Conservation (phyloP, 1,140 invertebrate species). For the Stratiolaelaps scimitus region DNA sequence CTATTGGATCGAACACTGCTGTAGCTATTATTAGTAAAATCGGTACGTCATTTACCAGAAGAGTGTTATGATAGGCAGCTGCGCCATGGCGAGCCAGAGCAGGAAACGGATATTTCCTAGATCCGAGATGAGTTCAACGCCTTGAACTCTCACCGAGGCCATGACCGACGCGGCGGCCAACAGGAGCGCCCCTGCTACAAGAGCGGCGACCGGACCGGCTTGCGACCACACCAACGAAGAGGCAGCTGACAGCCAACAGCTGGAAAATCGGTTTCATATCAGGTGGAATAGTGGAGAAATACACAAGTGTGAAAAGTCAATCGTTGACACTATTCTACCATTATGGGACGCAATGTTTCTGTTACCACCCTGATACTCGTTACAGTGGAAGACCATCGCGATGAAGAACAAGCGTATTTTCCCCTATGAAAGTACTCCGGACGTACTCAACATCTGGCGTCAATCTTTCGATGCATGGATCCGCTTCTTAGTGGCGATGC, state of each 20-base stretch:
- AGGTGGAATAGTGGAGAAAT: too few species aligned
- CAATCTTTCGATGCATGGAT: too few species aligned
- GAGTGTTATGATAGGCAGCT: neutral
- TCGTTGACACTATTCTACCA: slow-evolving; percentile 12
- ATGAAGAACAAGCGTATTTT: slow-evolving; percentile 28
- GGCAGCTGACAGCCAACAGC: slow-evolving; percentile 86
- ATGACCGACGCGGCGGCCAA: slow-evolving; percentile 20
- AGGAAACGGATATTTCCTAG: slow-evolving; percentile 14
- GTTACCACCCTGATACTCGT: too few species aligned
- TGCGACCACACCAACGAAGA: slow-evolving; percentile 81
- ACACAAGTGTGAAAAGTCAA: slow-evolving; percentile 4
- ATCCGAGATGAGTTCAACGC: slow-evolving; percentile 18
- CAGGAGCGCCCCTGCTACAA: slow-evolving; percentile 47
- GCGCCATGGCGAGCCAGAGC: neutral
- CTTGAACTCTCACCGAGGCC: neutral
- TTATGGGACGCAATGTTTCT: slow-evolving; percentile 11
- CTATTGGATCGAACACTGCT: too few species aligned
- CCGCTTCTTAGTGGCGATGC: too few species aligned
- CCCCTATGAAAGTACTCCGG: too few species aligned
- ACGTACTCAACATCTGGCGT: too few species aligned
- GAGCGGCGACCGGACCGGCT: slow-evolving; percentile 66
- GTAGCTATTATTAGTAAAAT: too few species aligned
- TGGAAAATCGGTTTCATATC: slow-evolving; percentile 43
- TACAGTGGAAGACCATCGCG: too few species aligned
- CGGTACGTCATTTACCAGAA: neutral